Conservation (phyloP, 2,888 invertebrate genomes). For the Nezara viridula region DNA sequence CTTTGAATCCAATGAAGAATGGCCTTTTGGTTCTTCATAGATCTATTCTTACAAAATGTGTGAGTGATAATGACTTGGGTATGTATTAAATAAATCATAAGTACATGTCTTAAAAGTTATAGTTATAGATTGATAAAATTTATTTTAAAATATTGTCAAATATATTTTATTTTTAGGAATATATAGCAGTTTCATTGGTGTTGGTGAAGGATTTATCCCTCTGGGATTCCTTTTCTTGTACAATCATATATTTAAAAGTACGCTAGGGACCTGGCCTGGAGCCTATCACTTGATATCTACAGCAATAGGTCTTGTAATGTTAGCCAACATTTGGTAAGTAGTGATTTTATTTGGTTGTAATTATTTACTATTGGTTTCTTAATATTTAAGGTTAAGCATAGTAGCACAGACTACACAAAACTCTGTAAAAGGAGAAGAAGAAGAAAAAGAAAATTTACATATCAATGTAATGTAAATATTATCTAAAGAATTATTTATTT, state of each 20-base stretch:
- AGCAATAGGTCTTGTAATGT: slow-evolving; percentile 24
- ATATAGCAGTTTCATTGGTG: slow-evolving; percentile 30
- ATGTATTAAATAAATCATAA: neutral
- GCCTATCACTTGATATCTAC: slow-evolving; percentile 11
- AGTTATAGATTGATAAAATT: neutral
- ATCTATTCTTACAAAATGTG: slow-evolving; percentile 35
- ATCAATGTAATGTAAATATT: too few species aligned
- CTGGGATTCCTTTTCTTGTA: slow-evolving; percentile 23
- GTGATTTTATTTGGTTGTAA: neutral
- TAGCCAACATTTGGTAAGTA: slow-evolving; percentile 47
- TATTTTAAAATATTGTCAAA: neutral
- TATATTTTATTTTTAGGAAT: neutral
- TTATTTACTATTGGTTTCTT: neutral
- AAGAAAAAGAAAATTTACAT: too few species aligned
- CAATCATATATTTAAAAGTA: neutral
- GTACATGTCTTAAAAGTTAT: too few species aligned
- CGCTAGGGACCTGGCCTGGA: neutral
- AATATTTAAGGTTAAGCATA: too few species aligned
- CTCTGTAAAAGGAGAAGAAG: too few species aligned
- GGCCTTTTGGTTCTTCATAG: slow-evolving; percentile 21
- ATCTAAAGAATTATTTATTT: too few species aligned
- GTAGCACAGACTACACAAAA: too few species aligned
- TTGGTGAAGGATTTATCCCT: slow-evolving; percentile 39
- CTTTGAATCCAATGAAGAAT: slow-evolving; percentile 42
- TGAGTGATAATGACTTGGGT: neutral